Percentiles rank a stretch among this genome's conserved stretches.
Evolutionary conservation across 2,797 vertebrate genomes (phyloP).

Genomic region (Myoxocephalus aenaeus): DNA sequence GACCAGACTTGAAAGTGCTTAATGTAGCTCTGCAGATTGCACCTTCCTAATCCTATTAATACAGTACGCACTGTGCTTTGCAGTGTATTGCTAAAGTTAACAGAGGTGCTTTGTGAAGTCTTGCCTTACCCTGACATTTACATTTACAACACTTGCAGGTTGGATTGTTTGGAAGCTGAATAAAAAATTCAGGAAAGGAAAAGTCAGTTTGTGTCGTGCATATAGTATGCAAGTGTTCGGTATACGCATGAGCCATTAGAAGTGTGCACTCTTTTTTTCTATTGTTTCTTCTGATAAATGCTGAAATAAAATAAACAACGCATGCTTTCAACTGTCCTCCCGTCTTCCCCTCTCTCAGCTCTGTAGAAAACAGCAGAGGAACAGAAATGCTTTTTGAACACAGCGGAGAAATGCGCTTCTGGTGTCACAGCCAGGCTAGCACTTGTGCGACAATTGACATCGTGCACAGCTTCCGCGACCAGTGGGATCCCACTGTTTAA

Average conservation of each 20-base stretch:
- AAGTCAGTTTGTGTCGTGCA: neutral
- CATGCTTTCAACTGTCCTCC: no score
- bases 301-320: neutral
- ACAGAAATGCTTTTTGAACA: no score
- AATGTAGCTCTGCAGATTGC: neutral
- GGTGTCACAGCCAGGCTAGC: no score
- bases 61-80: conserved; percentile 10
- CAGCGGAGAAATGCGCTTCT: neutral
- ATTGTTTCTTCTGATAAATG: neutral
- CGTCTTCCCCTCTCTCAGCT: no score
- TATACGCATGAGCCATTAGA: no score
- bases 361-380: no score
- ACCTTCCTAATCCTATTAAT: conserved; percentile 20
- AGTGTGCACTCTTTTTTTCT: no score
- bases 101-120: neutral
- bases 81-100: neutral
- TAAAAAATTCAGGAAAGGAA: neutral
- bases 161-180: conserved; percentile 10
- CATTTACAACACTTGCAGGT: neutral
- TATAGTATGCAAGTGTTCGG: no score
- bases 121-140: neutral
- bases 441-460: no score
- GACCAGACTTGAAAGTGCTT: neutral
- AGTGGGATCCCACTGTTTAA: no score
- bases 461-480: no score